These are phyloP conservation scores for Drosophila mercatorum DNA, from an alignment of 2,888 invertebrate genomes.

Conservation along the genomic window DNA sequence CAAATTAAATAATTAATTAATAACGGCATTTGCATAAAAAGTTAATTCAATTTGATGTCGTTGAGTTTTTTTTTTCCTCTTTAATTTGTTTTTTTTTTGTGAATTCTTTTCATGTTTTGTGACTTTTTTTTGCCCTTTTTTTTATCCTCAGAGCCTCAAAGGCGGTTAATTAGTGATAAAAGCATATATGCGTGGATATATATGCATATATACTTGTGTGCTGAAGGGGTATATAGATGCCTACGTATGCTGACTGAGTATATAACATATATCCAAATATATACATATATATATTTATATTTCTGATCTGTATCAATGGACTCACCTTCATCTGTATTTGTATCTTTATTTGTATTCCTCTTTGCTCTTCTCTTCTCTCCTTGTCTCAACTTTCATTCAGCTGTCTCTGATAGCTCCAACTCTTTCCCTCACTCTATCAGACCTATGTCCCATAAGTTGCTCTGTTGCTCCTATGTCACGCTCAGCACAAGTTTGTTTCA, in stretches of 20 bases:
- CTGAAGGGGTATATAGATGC: neutral
- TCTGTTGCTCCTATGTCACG: no score
- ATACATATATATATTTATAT: neutral
- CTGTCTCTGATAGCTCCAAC: no score
- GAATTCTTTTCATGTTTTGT: conserved; percentile 6
- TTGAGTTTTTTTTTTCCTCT: neutral
- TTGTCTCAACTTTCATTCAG: neutral
- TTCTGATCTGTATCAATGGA: neutral
- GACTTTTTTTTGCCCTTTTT: neutral
- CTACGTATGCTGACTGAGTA: no score
- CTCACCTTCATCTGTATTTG: neutral
- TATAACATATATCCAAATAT: neutral
- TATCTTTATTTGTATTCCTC: neutral
- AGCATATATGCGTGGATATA: neutral
- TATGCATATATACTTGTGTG: neutral
- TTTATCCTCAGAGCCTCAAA: conserved; percentile 1
- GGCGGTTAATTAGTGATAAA: conserved; percentile 5
- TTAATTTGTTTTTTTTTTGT: neutral
- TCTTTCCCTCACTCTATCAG: no score
- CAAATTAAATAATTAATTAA: conserved; percentile 30
- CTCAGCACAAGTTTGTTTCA: no score
- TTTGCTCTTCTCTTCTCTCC: neutral
- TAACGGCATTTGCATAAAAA: conserved; percentile 40
- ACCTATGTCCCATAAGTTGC: no score
- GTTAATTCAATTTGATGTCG: neutral